Percentiles rank a stretch among this genome's conserved stretches.
phyloP scores from a whole-genome alignment of 2,113 vertebrate genomes.

The Chelonoidis abingdonii region DNA sequence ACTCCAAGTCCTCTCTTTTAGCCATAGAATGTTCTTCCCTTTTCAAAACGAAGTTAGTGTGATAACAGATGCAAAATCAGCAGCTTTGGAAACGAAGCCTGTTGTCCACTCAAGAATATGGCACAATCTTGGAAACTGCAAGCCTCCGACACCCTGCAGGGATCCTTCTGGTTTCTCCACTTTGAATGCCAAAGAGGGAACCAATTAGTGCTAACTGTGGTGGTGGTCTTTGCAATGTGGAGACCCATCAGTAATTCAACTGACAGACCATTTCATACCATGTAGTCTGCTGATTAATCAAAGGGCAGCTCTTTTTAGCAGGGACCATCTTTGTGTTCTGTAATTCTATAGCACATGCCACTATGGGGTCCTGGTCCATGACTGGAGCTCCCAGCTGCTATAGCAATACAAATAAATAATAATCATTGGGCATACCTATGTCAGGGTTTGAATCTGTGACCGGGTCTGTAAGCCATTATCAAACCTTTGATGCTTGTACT shows the following conservation, averaged over 20 bases:
- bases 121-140: neutral
- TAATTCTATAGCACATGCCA: neutral
- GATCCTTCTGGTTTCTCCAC: neutral
- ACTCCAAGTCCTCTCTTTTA: neutral
- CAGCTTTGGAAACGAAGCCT: neutral
- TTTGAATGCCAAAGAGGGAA: constrained; percentile 16
- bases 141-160: neutral
- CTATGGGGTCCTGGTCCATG: neutral
- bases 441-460: constrained; percentile 31
- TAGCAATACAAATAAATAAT: neutral
- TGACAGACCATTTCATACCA: neutral
- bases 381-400: neutral
- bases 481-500: constrained; percentile 16
- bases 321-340: neutral
- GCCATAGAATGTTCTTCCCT: neutral
- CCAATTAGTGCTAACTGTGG: neutral
- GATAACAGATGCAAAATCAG: neutral
- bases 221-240: neutral
- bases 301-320: neutral
- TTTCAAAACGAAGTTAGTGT: neutral
- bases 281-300: neutral
- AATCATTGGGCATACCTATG: rapidly evolving
- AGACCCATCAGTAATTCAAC: neutral
- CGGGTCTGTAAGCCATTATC: constrained; percentile 15
- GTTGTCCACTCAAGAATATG: neutral